Conservation (phyloP, 2,888 invertebrate genomes). For the Perizoma affinitatum region DNA sequence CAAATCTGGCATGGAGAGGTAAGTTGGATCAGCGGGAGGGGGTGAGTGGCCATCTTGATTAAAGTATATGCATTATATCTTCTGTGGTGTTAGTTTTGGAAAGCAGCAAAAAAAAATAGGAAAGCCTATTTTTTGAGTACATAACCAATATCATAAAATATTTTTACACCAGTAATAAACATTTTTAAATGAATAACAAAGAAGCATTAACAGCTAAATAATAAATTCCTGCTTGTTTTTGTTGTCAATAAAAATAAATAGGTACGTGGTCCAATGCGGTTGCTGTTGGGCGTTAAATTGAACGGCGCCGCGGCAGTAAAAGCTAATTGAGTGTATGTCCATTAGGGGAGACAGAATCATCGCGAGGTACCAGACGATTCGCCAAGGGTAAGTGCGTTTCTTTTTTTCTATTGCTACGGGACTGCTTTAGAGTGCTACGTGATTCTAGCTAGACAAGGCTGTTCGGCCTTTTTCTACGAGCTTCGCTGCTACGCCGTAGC, state of each 20-base stretch:
- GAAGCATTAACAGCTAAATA: constrained; percentile 28
- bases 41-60: too few relatives aligned
- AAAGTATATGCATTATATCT: too few relatives aligned
- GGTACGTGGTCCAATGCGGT: constrained; percentile 65
- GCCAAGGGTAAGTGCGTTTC: constrained; percentile 41
- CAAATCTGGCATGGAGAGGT: too few relatives aligned
- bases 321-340: constrained; percentile 80
- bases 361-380: constrained; percentile 53
- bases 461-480: too few relatives aligned
- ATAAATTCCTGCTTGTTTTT: constrained; percentile 45
- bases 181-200: constrained; percentile 34
- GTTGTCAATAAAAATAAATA: constrained; percentile 76
- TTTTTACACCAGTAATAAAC: constrained; percentile 19
- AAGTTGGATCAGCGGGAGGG: too few relatives aligned
- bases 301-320: constrained; percentile 74
- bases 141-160: constrained; percentile 11
- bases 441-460: not conserved
- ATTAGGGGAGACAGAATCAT: constrained; percentile 63
- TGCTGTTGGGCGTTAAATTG: constrained; percentile 78
- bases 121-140: not conserved
- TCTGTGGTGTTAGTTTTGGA: not conserved
- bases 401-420: constrained; percentile 35
- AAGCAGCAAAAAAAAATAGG: not conserved
- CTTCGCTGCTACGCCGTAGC: constrained; percentile 8
- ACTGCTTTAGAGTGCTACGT: not conserved